Conservation (phyloP, 2,113 vertebrate genomes). For the Enhydra lutris region DNA sequence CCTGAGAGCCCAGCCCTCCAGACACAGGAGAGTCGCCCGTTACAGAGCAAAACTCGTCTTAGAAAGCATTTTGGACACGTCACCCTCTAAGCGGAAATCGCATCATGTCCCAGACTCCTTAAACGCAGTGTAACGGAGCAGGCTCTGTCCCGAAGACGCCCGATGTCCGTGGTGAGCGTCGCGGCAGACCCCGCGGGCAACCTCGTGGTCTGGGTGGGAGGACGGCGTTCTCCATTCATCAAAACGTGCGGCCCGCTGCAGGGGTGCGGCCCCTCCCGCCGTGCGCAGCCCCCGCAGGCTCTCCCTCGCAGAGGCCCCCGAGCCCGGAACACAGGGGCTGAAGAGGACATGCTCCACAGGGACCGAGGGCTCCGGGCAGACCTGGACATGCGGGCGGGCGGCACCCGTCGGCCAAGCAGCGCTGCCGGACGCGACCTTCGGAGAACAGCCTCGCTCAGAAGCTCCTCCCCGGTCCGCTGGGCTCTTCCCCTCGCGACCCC, state of each 20-base stretch:
- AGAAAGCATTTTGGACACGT: neutral
- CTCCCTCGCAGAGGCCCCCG: neutral
- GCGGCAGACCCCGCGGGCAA: no score
- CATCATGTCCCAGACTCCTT: neutral
- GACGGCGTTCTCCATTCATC: accelerated
- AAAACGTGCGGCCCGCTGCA: accelerated
- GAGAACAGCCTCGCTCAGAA: accelerated
- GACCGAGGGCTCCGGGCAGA: no score
- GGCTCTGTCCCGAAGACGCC: neutral
- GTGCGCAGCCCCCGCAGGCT: neutral
- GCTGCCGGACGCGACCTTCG: accelerated
- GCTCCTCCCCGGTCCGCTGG: neutral
- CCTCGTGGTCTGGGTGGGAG: accelerated
- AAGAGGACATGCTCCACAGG: accelerated
- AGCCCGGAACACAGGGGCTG: neutral
- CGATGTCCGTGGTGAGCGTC: accelerated
- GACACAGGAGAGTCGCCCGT: neutral
- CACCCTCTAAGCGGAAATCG: neutral
- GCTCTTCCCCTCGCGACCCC: neutral
- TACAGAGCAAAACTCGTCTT: neutral
- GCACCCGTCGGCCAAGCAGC: no score
- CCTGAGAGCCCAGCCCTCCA: neutral
- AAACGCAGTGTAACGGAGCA: neutral
- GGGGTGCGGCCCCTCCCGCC: neutral
- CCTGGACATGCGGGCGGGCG: accelerated